Percentiles rank a stretch among this genome's conserved stretches.
These are phyloP conservation scores for Microctenopoma steveboyesi DNA, from an alignment of 2,797 vertebrate species.

Conservation along the genomic window DNA sequence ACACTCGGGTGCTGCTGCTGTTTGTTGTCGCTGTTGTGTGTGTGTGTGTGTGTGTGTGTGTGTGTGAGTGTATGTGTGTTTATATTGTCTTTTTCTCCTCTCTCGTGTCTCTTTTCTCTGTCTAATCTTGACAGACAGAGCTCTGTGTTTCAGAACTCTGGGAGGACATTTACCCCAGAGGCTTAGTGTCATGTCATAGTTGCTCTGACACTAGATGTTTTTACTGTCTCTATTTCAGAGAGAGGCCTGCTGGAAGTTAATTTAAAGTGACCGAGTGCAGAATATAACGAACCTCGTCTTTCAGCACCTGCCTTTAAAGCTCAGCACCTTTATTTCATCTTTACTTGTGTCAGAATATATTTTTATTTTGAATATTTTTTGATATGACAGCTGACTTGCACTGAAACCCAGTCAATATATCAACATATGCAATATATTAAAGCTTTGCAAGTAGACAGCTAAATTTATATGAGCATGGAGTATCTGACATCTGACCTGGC, in stretches of 20 bases:
- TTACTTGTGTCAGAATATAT: constrained; percentile 23
- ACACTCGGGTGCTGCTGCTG: constrained; percentile 9
- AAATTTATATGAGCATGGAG: too few species aligned
- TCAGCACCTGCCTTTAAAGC: constrained; percentile 27
- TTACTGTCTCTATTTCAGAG: constrained; percentile 22
- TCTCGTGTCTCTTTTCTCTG: background rate
- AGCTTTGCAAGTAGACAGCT: too few species aligned
- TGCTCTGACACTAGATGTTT: constrained; percentile 28
- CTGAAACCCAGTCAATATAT: constrained; percentile 7
- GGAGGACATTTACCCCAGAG: constrained; percentile 37
- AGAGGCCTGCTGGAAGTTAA: constrained; percentile 36
- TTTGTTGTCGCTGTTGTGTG: too few species aligned
- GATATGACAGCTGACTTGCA: constrained; percentile 23
- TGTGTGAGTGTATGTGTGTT: constrained; percentile 19
- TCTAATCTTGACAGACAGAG: constrained; percentile 54
- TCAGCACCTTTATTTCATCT: constrained; percentile 7
- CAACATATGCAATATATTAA: too few species aligned
- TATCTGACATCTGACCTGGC: too few species aligned
- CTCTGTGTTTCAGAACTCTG: constrained; percentile 41
- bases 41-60: too few species aligned
- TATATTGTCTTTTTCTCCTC: constrained; percentile 22
- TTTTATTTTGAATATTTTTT: constrained; percentile 13
- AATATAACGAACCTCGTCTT: constrained; percentile 4
- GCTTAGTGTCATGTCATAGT: constrained; percentile 50
- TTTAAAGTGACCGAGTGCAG: constrained; percentile 38